A percentile compares a stretch with the other conserved stretches of the same genome.
Conservation (phyloP, 2,797 vertebrate genomes). For the Coranthus polyacanthus region DNA sequence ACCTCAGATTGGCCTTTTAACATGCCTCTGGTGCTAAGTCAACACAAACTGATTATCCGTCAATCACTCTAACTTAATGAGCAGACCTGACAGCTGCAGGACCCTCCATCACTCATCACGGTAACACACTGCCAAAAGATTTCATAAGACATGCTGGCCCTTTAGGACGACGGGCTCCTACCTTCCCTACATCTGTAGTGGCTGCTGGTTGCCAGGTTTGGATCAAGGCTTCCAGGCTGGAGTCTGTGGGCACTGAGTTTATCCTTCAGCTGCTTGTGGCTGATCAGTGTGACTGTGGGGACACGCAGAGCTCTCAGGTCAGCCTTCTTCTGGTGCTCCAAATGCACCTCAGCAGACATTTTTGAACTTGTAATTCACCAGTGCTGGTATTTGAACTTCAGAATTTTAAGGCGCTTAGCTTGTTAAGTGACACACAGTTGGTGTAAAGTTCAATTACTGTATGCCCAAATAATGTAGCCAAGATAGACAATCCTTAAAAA, state of each 20-base stretch:
- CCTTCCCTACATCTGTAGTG: slow-evolving; percentile 71
- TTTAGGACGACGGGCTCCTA: slow-evolving; percentile 66
- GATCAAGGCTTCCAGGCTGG: slow-evolving; percentile 48
- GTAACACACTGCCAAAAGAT: slow-evolving; percentile 59
- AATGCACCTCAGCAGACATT: slow-evolving; percentile 77
- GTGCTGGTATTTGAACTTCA: background rate
- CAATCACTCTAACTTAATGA: slow-evolving; percentile 79
- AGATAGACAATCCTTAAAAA: background rate
- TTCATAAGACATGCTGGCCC: slow-evolving; percentile 55
- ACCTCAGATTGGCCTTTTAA: slow-evolving; percentile 60
- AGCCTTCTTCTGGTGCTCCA: slow-evolving; percentile 65
- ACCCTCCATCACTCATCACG: slow-evolving; percentile 67
- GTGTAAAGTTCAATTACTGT: background rate
- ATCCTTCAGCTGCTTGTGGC: slow-evolving; percentile 66
- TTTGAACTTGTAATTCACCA: slow-evolving; percentile 17
- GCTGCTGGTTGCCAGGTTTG: slow-evolving; percentile 55
- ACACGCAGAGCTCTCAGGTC: slow-evolving; percentile 63
- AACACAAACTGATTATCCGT: slow-evolving; percentile 79
- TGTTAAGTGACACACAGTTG: background rate
- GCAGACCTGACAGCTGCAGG: slow-evolving; percentile 67
- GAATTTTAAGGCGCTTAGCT: background rate
- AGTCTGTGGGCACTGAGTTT: slow-evolving; percentile 51
- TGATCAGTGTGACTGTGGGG: slow-evolving; percentile 83
- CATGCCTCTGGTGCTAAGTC: slow-evolving; percentile 57
- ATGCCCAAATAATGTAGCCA: slow-evolving; percentile 7